phyloP scores from a whole-genome alignment of 1,140 invertebrate genomes.

The Drosophila ohnishii region DNA sequence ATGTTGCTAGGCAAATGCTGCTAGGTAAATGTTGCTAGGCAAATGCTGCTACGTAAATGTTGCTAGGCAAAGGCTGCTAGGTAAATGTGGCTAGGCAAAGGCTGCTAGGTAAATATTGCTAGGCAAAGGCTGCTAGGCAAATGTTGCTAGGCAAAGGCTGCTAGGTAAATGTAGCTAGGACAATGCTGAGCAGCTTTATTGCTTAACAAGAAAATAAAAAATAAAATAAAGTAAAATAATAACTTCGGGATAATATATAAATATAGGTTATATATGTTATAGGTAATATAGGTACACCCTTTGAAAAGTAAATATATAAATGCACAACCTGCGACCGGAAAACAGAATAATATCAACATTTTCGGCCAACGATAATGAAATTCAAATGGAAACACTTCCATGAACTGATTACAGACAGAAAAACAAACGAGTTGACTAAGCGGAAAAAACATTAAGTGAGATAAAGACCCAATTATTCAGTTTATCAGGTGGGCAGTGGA shows the following conservation, averaged over 20 bases:
- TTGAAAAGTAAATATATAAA: not conserved
- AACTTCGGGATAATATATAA: too few species aligned
- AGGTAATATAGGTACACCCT: too few species aligned
- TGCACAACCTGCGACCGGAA: not conserved
- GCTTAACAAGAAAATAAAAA: not conserved
- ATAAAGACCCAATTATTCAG: slow-evolving; percentile 30
- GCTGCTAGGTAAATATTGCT: too few species aligned
- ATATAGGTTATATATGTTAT: too few species aligned
- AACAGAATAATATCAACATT: slow-evolving; percentile 17
- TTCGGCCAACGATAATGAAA: slow-evolving; percentile 24
- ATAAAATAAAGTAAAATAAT: too few species aligned
- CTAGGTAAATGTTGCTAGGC: too few species aligned
- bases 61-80: too few species aligned
- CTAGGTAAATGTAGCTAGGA: not conserved
- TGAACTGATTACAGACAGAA: slow-evolving; percentile 27
- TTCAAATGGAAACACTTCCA: slow-evolving; percentile 42
- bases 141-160: too few species aligned
- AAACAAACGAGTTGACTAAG: slow-evolving; percentile 32
- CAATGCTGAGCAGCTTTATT: not conserved
- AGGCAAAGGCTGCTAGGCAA: too few species aligned
- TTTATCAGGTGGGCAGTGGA: slow-evolving; percentile 6
- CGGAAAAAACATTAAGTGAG: not conserved
- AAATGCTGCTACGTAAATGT: too few species aligned
- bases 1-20: too few species aligned
- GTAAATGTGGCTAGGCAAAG: too few species aligned